Evolutionary conservation across 2,797 vertebrate species (phyloP), one percentile per base, ranked within the genome.

Genomic region (Calcarius lapponicus): DNA sequence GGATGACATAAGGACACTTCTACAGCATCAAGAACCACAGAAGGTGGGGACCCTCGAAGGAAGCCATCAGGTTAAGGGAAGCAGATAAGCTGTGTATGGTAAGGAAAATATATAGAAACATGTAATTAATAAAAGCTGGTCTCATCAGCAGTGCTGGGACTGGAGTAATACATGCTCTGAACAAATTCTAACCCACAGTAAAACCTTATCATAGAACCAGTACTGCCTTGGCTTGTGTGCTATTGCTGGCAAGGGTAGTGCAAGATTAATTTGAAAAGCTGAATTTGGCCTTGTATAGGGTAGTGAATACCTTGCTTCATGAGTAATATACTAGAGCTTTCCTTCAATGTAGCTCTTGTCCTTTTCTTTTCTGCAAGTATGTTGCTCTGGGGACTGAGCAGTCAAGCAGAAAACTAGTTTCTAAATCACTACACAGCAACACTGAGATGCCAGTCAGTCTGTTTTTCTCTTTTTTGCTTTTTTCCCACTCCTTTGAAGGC

Each of bases 351-450:
- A 86, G 65, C 48, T 96, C 70, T 67, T 66, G 31, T 66, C 61
- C 94, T 93, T 83, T 95, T 93, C 92, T 90, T 91, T 97, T 92
- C 88, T 96, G 90, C 90, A 95, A 96, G 75, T 90, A 96, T 92
- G 91, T 97, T 96, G 80, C 94, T 97, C 58, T 95, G 94, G 82
- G 90, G 67, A 91, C 93, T 95, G 92, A 94, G 95, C 96, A 90
- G 80, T 94, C 93, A 97, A 62, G 96, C 95, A 97, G 96, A 98
- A 98, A 98, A 97, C 88, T 92, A 96, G 86, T 96, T 97, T 98
- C 91, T 91, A 96, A 94, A 92, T 94, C 93, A 97, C 50, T 93
- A 78, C 90, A 82, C 62, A 96, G 79, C 34, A 95, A 88, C 78
- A 95, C 91, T 36, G 80, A 80, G 86, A 60, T 60, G 24, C 31